These are phyloP conservation scores for Panthera uncia DNA, from an alignment of 2,113 vertebrate genomes.

Conservation along the genomic window DNA sequence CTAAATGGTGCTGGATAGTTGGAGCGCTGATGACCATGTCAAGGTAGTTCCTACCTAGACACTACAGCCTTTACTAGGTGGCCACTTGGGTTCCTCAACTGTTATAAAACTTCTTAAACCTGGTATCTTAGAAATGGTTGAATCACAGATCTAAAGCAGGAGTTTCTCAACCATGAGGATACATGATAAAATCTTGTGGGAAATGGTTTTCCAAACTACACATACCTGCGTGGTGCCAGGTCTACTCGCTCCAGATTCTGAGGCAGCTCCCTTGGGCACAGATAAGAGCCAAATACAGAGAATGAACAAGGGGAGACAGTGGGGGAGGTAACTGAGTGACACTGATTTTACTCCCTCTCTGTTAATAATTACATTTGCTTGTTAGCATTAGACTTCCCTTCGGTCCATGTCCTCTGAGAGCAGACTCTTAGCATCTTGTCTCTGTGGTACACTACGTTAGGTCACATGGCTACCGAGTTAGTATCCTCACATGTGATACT, in stretches of 20 bases:
- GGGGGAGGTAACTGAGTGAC: not conserved
- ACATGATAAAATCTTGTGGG: not conserved
- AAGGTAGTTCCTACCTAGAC: not conserved
- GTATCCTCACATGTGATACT: not conserved
- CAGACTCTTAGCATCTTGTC: not conserved
- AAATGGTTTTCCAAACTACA: not conserved
- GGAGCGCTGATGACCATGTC: not conserved
- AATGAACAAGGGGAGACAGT: not conserved
- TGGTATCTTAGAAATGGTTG: not conserved
- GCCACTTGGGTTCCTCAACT: not conserved
- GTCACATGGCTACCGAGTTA: not conserved
- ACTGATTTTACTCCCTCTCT: not conserved
- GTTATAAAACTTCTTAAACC: not conserved
- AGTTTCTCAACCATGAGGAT: not conserved
- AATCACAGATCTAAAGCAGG: not conserved
- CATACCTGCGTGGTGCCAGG: not conserved
- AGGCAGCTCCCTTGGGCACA: not conserved
- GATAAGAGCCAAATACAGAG: not conserved
- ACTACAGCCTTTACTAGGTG: not conserved
- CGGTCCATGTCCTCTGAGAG: not conserved
- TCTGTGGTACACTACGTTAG: fast-evolving
- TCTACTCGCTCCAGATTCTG: not conserved
- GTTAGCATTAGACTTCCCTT: not conserved
- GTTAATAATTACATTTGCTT: not conserved
- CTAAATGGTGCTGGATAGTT: not conserved